Evolutionary conservation across 2,113 vertebrate species (phyloP).

Genomic region (Urocolius indicus): DNA sequence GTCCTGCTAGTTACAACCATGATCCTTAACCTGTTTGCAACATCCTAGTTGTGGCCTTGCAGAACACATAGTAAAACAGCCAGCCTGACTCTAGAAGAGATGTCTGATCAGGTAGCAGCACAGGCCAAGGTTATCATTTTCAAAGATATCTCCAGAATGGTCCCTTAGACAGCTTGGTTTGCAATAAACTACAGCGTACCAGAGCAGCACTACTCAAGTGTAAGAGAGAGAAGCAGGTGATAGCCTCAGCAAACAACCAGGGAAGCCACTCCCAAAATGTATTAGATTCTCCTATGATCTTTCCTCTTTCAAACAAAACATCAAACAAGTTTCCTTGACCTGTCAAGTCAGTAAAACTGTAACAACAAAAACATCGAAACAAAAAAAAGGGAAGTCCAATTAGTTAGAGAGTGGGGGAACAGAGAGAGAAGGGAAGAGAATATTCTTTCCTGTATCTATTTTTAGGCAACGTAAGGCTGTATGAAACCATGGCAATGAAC

Average conservation of each 20-base stretch:
- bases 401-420: slow-evolving; percentile 19
- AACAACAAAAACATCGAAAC: not conserved
- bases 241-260: not conserved
- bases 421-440: slow-evolving; percentile 35
- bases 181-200: not conserved
- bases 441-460: slow-evolving; percentile 66
- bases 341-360: slow-evolving; percentile 4
- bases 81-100: not conserved
- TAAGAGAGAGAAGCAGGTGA: not conserved
- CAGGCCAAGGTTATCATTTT: not conserved
- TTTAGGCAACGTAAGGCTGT: slow-evolving; percentile 37
- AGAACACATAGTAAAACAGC: not conserved
- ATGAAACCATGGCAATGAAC: slow-evolving; percentile 71
- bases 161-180: not conserved
- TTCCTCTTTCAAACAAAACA: slow-evolving; percentile 27
- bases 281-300: not conserved
- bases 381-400: slow-evolving; percentile 47
- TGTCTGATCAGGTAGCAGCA: not conserved
- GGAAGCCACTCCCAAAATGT: not conserved
- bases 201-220: not conserved
- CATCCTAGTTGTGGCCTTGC: not conserved
- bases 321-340: slow-evolving; percentile 6
- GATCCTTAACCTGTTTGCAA: not conserved
- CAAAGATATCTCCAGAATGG: not conserved
- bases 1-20: not conserved